A percentile compares a stretch with the other conserved stretches of the same genome.
These are phyloP conservation scores for Cacoxenus indagator DNA, from an alignment of 2,888 invertebrate genomes.

Conservation along the genomic window DNA sequence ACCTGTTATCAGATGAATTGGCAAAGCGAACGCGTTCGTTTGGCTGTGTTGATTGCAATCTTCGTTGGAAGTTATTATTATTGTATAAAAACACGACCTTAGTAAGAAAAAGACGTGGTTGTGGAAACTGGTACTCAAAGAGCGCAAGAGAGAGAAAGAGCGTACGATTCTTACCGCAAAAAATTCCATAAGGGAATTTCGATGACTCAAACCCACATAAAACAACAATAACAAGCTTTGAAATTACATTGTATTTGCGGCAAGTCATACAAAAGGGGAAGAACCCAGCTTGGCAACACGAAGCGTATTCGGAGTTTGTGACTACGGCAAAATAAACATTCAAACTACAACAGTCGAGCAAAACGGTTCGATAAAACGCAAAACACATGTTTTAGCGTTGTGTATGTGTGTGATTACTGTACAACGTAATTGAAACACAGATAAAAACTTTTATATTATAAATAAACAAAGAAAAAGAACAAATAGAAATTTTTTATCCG, in stretches of 20 bases:
- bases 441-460: neutral
- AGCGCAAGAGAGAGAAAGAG: neutral
- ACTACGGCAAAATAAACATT: neutral
- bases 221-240: neutral
- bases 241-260: too few relatives aligned
- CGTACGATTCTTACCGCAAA: too few relatives aligned
- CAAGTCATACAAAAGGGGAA: too few relatives aligned
- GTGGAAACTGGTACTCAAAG: neutral
- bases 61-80: neutral
- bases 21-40: neutral
- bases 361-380: neutral
- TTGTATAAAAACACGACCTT: neutral
- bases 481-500: neutral
- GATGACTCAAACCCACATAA: too few relatives aligned
- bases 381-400: neutral
- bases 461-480: slow-evolving; percentile 1
- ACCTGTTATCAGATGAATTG: neutral
- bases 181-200: too few relatives aligned
- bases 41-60: neutral
- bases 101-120: neutral
- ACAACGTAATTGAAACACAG: slow-evolving; percentile 2
- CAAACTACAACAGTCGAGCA: slow-evolving; percentile 15
- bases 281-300: neutral
- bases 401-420: neutral
- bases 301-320: neutral